Base-by-base conservation (phyloP, 2,888 invertebrate genomes). In the Petrolisthes cinctipes region DNA sequence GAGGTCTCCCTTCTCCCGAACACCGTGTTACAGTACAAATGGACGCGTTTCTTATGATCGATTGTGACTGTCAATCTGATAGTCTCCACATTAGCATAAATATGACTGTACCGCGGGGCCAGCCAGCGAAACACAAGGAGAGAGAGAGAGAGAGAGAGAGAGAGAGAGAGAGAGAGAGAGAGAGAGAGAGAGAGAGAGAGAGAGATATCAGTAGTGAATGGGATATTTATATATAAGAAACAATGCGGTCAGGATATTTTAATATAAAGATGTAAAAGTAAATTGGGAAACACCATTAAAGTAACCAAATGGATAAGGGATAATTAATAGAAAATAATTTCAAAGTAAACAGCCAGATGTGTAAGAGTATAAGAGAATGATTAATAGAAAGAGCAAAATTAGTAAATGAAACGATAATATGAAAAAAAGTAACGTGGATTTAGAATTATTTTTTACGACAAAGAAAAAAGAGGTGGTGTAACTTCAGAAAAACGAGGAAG, bases 11-110 rank as follows among this genome's bases (percentile, higher is more conserved):
- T 61, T 68, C 56, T 37, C n/a, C 82, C 6, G 56, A 85, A 85
- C 81, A 81, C 76, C 57, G 85, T 85, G 79, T 84, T 84, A 84
- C 84, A 73, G 71, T 84, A 78, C 68, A 85, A 85, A 85, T 85
- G 61, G 85, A 68, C 79, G 79, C 61, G 86, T 76, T 86, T 79
- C 86, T 82, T 76, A 76, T 86, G 86, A 86, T 86, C 82, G 86
- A 86, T 86, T 37, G 82, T 53, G 82, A 61, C 86, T 86, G 86
- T 56, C 86, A 86, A 86, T 86, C 86, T 82, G 86, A 86, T 82
- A 86, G 75, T 75, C 57, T 61, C 53, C n/a, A 11, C 66, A 86
- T 86, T 86, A 86, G 76, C 86, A 86, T 86, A 86, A 86, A 66
- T 86, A 86, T 86, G 82, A 82, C 54, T 75, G 76, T 51, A 82